Conservation (phyloP, 2,888 invertebrate species). For the Stenurella melanura region DNA sequence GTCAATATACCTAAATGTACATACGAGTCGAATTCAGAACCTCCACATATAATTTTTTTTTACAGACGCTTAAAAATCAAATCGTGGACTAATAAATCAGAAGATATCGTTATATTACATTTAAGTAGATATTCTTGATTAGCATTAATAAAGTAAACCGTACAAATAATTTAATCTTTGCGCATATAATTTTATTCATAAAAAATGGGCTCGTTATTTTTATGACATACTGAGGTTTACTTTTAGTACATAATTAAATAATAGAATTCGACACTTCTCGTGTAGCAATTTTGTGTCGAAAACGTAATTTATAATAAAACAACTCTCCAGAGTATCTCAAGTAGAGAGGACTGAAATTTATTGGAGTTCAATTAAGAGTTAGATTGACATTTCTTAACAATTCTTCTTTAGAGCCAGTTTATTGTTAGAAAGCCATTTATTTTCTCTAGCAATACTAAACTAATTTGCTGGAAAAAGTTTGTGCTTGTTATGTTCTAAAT, state of each 20-base stretch:
- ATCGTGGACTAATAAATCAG: no score
- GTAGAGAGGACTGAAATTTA: slow-evolving; percentile 16
- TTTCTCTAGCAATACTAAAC: slow-evolving; percentile 27
- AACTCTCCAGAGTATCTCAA: slow-evolving; percentile 11
- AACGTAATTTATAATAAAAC: slow-evolving; percentile 24
- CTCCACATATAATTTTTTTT: no score
- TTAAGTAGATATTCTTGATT: background rate
- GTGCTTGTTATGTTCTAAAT: slow-evolving; percentile 23
- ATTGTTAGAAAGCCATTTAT: slow-evolving; percentile 27
- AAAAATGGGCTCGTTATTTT: background rate
- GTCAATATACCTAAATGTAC: no score
- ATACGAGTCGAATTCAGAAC: no score
- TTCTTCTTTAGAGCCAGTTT: slow-evolving; percentile 21
- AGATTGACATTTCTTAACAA: slow-evolving; percentile 26
- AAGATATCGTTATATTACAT: background rate
- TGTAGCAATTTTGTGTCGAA: background rate
- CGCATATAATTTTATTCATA: background rate
- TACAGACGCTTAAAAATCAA: no score
- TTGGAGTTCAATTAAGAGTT: slow-evolving; percentile 34
- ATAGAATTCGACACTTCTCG: background rate
- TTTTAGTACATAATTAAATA: background rate
- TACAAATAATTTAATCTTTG: background rate
- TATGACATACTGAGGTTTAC: background rate
- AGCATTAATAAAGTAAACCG: background rate
- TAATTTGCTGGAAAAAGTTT: slow-evolving; percentile 32